Conservation (phyloP, 1,140 invertebrate genomes). For the Bilobella aurantiaca region DNA sequence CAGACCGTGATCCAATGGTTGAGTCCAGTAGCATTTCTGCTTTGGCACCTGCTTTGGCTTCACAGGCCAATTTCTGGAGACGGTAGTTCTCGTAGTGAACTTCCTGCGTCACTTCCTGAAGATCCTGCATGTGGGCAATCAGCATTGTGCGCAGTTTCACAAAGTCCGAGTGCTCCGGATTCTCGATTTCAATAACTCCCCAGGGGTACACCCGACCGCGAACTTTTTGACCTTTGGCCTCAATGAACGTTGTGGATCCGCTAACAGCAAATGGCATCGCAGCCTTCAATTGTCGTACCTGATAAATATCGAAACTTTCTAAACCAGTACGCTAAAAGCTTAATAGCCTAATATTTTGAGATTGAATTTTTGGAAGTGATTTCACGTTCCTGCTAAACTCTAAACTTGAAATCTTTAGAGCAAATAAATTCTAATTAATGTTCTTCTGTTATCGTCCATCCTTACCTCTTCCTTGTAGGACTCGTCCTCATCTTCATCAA, state of each 20-base stretch:
- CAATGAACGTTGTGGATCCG: constrained; percentile 82
- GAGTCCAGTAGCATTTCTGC: constrained; percentile 28
- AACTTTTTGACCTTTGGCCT: constrained; percentile 78
- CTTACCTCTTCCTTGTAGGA: constrained; percentile 84
- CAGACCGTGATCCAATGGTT: background rate
- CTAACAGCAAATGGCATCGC: constrained; percentile 98
- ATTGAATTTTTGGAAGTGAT: too few relatives aligned
- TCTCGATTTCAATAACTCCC: constrained; percentile 99
- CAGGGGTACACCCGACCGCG: constrained; percentile 91
- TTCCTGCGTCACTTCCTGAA: constrained; percentile 64
- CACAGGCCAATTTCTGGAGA: constrained; percentile 71
- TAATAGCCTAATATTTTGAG: too few relatives aligned
- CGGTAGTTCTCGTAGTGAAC: constrained; percentile 96
- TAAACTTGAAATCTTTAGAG: too few relatives aligned
- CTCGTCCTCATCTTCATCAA: constrained; percentile 88
- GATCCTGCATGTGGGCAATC: constrained; percentile 92
- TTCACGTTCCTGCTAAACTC: too few relatives aligned
- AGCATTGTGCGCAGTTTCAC: constrained; percentile 95
- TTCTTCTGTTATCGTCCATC: too few relatives aligned
- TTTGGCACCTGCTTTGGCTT: constrained; percentile 44
- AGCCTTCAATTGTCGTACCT: constrained; percentile 78
- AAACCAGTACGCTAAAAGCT: too few relatives aligned
- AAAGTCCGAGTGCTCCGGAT: constrained; percentile 97
- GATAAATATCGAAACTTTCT: too few relatives aligned
- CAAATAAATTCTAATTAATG: too few relatives aligned